Conservation (phyloP, 2,888 invertebrate genomes). For the Dasysyrphus albostriatus region DNA sequence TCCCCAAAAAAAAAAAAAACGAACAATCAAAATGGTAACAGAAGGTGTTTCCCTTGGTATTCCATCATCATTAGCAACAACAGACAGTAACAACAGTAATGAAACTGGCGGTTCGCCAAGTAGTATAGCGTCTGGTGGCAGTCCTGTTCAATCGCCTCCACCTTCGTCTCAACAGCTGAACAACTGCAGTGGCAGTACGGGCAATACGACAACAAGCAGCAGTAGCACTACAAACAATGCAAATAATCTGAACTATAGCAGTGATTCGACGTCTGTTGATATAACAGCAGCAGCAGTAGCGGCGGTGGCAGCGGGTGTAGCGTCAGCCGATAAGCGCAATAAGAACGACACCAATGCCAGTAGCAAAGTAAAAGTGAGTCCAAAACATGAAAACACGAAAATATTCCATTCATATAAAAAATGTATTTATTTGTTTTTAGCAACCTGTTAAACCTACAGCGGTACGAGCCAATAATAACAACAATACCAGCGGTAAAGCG, state of each 20-base stretch:
- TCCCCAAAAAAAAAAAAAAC: conserved; percentile 65
- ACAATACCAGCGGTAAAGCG: conserved; percentile 82
- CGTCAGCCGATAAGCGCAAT: conserved; percentile 87
- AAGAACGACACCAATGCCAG: conserved; percentile 83
- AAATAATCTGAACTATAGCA: conserved; percentile 88
- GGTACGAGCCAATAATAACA: conserved; percentile 87
- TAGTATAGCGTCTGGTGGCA: conserved; percentile 92
- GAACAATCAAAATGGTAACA: conserved; percentile 76
- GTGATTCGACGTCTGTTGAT: conserved; percentile 86
- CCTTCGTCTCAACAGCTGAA: conserved; percentile 79
- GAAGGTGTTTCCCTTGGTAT: conserved; percentile 80
- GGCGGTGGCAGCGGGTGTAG: conserved; percentile 81
- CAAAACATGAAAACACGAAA: not conserved
- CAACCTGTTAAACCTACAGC: conserved; percentile 95
- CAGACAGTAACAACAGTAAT: conserved; percentile 92
- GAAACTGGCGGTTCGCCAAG: conserved; percentile 93
- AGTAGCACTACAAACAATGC: conserved; percentile 80
- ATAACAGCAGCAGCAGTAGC: conserved; percentile 80
- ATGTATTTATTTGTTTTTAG: conserved; percentile 79
- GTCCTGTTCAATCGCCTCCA: conserved; percentile 90
- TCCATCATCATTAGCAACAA: conserved; percentile 87
- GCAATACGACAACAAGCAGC: conserved; percentile 77
- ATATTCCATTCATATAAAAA: not conserved
- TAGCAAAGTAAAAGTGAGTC: conserved; percentile 84
- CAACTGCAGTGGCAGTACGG: conserved; percentile 79